These are phyloP conservation scores for Sitodiplosis mosellana DNA, from an alignment of 1,140 invertebrate species.

Conservation along the genomic window DNA sequence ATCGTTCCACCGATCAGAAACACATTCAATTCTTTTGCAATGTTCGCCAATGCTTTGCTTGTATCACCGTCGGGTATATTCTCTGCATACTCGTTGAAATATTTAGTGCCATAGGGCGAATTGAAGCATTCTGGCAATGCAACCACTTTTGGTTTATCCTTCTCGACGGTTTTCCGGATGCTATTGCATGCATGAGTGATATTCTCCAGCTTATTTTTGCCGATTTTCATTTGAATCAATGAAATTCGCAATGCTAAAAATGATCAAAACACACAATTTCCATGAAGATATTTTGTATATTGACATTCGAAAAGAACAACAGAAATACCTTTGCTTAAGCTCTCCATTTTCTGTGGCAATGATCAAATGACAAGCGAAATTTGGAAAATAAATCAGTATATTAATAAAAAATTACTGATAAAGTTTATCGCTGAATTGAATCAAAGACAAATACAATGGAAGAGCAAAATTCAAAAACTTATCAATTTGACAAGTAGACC, in stretches of 20 bases:
- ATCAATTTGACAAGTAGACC: too few species aligned
- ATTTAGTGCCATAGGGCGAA: constrained; percentile 60
- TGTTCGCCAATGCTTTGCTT: constrained; percentile 41
- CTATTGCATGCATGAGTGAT: constrained; percentile 45
- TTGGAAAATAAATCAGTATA: too few species aligned
- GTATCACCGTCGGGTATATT: constrained; percentile 56
- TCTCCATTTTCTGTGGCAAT: too few species aligned
- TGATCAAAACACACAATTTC: neutral
- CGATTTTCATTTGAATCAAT: constrained; percentile 63
- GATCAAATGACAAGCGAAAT: too few species aligned
- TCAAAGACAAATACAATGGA: too few species aligned
- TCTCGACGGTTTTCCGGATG: constrained; percentile 48
- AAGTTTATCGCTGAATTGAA: too few species aligned
- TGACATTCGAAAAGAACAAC: too few species aligned
- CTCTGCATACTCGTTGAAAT: constrained; percentile 76
- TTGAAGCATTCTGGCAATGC: constrained; percentile 92
- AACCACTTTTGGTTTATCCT: constrained; percentile 37
- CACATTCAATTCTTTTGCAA: constrained; percentile 58
- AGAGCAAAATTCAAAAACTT: too few species aligned
- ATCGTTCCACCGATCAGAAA: constrained; percentile 79
- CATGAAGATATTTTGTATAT: too few species aligned
- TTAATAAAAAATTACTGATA: too few species aligned
- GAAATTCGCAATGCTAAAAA: constrained; percentile 36
- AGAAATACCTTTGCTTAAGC: too few species aligned
- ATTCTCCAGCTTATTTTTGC: constrained; percentile 53